These are phyloP conservation scores for Ornithoptera alexandrae DNA, from an alignment of 2,888 invertebrate species.

Conservation along the genomic window DNA sequence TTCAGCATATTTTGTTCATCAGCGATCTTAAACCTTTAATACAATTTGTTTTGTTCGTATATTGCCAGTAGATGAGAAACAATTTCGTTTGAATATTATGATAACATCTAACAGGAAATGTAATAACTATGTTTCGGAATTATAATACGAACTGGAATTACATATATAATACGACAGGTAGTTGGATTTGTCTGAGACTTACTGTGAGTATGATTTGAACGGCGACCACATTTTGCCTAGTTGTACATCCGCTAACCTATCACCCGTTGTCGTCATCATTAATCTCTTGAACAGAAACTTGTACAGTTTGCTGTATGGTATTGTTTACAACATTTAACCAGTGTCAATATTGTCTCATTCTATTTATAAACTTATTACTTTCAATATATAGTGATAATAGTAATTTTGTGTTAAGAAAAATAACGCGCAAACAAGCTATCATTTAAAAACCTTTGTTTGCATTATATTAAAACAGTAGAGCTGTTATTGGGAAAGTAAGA, in stretches of 20 bases:
- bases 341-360: slow-evolving; percentile 21
- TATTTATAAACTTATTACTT: slow-evolving; percentile 22
- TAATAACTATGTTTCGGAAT: no score
- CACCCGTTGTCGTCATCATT: not conserved
- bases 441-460: not conserved
- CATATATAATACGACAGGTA: no score
- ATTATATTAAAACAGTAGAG: not conserved
- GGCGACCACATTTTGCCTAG: not conserved
- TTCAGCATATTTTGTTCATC: no score
- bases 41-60: no score
- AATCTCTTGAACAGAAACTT: not conserved
- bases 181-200: not conserved
- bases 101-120: no score
- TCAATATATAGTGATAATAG: slow-evolving; percentile 10
- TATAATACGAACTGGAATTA: no score
- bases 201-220: not conserved
- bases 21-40: no score
- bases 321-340: slow-evolving; percentile 14
- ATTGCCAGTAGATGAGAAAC: no score
- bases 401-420: not conserved
- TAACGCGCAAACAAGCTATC: not conserved
- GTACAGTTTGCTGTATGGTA: slow-evolving; percentile 7
- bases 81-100: no score
- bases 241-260: not conserved
- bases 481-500: not conserved